Evolutionary conservation across 1,140 invertebrate species (phyloP), one percentile per base, ranked within the genome.

Genomic region (Lepidostoma basale): DNA sequence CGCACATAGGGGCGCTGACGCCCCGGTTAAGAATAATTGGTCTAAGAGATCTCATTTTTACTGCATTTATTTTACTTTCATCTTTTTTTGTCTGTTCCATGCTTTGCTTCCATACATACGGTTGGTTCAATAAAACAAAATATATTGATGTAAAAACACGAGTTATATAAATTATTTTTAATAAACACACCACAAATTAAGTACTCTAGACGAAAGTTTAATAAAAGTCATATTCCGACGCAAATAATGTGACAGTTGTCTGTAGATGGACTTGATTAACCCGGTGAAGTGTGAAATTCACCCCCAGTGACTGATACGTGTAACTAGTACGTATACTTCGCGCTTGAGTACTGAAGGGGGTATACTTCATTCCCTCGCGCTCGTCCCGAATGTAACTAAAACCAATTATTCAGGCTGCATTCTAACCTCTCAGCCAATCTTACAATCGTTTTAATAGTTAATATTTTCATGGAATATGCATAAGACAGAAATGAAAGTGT

Each of bases 271-370:
- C 8, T 23, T 49, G 45, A 49, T 49, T 49, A 49, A 23, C 8
- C 14, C 45, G 25, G 45, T 23, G 20, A n/a, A 49, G 3, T 23
- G 45, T 18, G 25, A 49, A 49, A 49, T 49, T 49, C 45, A 22
- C 1, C 45, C 45, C 45, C 22, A 23, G 45, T 49, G 45, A 49
- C 45, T 49, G 45, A 49, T 49, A 49, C 18, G 20, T 23, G 10
- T 18, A 49, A 49, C 25, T 10, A 23, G 22, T 10, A 23, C 22
- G 25, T 23, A 23, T 23, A 49, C 25, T 49, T 23, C 9, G 33
- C 33, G 33, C 33, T 9, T 12, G 5, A 36, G n/a, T 36, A 36
- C 33, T 12, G 10, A 36, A 36, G 33, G 5, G 33, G 9, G 10
- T 36, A 36, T 12, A 36, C 9, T 36, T n/a, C 14, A 9, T 9